Evolutionary conservation across 2,113 vertebrate genomes (phyloP).

Genomic region (Saccopteryx bilineata): DNA sequence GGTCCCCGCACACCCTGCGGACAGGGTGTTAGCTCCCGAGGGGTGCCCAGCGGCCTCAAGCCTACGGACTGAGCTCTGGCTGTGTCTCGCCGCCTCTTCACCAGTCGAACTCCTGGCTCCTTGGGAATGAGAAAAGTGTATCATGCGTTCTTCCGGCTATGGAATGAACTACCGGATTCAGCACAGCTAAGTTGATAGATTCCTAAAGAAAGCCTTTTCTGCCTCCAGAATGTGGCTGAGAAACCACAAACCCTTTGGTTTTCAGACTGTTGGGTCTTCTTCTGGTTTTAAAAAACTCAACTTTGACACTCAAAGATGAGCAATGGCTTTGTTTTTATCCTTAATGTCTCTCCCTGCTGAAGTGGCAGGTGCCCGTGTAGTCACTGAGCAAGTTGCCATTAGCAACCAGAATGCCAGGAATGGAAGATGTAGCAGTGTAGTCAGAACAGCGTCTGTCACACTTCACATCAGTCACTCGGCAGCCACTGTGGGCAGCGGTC

Average conservation of each 20-base stretch:
- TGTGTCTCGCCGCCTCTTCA: too few relatives aligned
- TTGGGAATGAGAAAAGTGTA: background rate
- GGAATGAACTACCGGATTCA: background rate
- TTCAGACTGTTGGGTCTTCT: background rate
- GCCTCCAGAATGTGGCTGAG: background rate
- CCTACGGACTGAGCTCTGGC: background rate
- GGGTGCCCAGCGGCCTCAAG: background rate
- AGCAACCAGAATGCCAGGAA: background rate
- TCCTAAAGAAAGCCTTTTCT: background rate
- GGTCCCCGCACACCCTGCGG: background rate
- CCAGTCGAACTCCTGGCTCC: background rate
- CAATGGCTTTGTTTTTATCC: background rate
- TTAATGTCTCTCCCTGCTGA: background rate
- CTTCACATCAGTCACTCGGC: background rate
- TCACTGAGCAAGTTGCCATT: background rate
- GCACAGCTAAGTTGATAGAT: background rate
- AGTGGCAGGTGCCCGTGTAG: background rate
- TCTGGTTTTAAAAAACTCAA: background rate
- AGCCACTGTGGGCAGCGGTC: background rate
- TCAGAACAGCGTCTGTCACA: background rate
- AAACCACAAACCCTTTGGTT: background rate
- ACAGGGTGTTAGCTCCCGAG: background rate
- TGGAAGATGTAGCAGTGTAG: background rate
- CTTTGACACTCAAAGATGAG: background rate
- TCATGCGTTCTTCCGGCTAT: background rate